Evolutionary conservation across 2,113 vertebrate species (phyloP).

Genomic region (Pluvialis apricaria): DNA sequence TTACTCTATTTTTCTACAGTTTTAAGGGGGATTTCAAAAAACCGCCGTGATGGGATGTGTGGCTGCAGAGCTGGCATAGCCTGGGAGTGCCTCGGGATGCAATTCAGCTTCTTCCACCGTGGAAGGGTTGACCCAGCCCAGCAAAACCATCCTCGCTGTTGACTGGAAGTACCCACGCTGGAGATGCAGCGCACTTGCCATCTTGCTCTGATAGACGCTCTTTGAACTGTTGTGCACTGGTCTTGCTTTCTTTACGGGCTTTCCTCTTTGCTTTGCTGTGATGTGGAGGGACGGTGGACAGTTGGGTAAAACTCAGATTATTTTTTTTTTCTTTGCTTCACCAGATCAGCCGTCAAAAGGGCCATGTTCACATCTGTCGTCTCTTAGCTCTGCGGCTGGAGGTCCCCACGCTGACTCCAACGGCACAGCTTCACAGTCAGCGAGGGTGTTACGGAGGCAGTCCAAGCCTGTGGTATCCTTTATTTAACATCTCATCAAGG

Average conservation of each 20-base stretch:
- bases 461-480: slow-evolving; percentile 84
- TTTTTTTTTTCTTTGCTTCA: neutral
- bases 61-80: neutral
- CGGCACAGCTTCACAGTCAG: slow-evolving; percentile 37
- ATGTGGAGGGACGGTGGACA: neutral
- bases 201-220: neutral
- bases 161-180: fast-evolving
- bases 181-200: neutral
- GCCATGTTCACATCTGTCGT: slow-evolving; percentile 79
- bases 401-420: slow-evolving; percentile 67
- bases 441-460: slow-evolving; percentile 74
- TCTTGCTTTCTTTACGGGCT: neutral
- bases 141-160: neutral
- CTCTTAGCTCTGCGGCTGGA: slow-evolving; percentile 72
- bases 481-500: neutral
- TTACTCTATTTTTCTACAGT: neutral
- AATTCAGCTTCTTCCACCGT: neutral
- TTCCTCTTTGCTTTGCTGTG: neutral
- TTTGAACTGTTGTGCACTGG: neutral
- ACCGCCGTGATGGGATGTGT: fast-evolving
- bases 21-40: neutral
- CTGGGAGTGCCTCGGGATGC: neutral
- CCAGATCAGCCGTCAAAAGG: slow-evolving; percentile 81
- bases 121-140: neutral
- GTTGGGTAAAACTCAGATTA: neutral